phyloP scores from a whole-genome alignment of 1,140 invertebrate genomes.

The Drosophila dunni region DNA sequence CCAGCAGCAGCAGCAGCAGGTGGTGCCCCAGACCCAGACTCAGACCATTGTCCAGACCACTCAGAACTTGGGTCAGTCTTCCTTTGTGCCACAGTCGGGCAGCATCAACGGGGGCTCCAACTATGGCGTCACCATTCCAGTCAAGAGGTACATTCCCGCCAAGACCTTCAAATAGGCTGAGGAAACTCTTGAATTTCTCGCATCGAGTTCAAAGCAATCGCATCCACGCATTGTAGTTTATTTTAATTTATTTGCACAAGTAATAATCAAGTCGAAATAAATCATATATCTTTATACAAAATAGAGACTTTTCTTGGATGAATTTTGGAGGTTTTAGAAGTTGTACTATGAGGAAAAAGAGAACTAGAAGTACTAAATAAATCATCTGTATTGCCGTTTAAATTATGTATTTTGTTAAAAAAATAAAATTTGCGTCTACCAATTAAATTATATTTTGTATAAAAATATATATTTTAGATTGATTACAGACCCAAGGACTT shows the following conservation, averaged over 20 bases:
- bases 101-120: constrained; percentile 35
- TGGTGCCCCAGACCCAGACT: constrained; percentile 14
- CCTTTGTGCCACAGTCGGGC: constrained; percentile 39
- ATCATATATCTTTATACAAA: constrained; percentile 25
- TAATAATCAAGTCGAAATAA: constrained; percentile 52
- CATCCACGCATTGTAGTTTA: constrained; percentile 55
- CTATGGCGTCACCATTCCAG: constrained; percentile 37
- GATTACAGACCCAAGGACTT: no score
- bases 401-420: no score
- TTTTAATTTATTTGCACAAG: constrained; percentile 66
- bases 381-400: no score
- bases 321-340: no score
- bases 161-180: constrained; percentile 57
- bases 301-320: not conserved
- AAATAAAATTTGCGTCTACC: no score
- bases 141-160: constrained; percentile 65
- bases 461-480: no score
- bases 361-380: no score
- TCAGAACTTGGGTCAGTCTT: constrained; percentile 39
- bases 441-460: no score
- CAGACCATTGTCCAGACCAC: constrained; percentile 41
- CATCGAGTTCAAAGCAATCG: constrained; percentile 27
- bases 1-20: constrained; percentile 34
- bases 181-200: constrained; percentile 11
- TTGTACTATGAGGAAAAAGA: no score